A percentile compares a stretch with the other conserved stretches of the same genome.
Conservation (phyloP, 2,113 vertebrate species). For the Sinocyclocheilus rhinocerous region DNA sequence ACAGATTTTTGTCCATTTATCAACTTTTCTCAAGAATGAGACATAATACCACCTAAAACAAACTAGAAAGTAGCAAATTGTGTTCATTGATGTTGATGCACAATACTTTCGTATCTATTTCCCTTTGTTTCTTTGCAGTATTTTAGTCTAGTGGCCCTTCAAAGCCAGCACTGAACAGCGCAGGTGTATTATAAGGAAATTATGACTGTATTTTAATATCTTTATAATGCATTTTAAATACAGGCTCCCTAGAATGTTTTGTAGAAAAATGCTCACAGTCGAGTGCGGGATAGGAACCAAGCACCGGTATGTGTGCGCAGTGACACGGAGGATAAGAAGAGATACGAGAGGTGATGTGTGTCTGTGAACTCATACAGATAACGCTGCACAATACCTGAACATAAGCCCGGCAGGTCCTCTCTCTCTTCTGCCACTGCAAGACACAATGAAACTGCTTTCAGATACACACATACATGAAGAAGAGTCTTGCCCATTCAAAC, state of each 20-base stretch:
- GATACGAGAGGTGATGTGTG: slow-evolving; percentile 3
- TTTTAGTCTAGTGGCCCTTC: not conserved
- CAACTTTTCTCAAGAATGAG: not conserved
- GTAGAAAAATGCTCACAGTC: not conserved
- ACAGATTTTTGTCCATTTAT: not conserved
- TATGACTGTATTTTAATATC: not conserved
- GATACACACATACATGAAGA: not conserved
- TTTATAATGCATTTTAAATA: not conserved
- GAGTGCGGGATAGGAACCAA: not conserved
- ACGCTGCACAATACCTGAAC: slow-evolving; percentile 83
- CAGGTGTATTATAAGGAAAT: not conserved
- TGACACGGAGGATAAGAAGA: slow-evolving; percentile 44
- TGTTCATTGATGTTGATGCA: not conserved
- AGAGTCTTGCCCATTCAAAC: not conserved
- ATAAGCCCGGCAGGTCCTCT: slow-evolving; percentile 89
- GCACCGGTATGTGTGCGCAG: not conserved
- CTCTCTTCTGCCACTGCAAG: slow-evolving; percentile 88
- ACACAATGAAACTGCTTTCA: slow-evolving; percentile 56
- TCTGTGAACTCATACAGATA: slow-evolving; percentile 21
- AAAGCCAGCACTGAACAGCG: not conserved
- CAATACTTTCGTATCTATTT: not conserved
- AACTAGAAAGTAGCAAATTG: not conserved
- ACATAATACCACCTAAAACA: not conserved
- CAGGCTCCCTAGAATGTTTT: not conserved
- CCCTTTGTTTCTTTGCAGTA: not conserved